phyloP scores from a whole-genome alignment of 2,797 vertebrate genomes.

The Nyctibius grandis region DNA sequence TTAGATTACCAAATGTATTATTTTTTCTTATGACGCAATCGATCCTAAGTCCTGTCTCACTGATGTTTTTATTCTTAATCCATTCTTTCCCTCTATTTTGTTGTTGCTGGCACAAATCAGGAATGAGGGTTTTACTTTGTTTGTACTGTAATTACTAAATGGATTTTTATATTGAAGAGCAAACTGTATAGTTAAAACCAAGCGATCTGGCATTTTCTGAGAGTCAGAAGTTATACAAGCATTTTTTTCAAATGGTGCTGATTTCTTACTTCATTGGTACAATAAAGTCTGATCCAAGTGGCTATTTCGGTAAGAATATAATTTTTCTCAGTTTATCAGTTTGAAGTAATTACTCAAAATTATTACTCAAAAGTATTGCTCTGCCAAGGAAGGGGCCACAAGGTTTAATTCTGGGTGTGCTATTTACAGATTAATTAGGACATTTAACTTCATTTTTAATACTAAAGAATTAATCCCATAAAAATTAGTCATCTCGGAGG shows the following conservation, averaged over 20 bases:
- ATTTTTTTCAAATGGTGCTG: neutral
- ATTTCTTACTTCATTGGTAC: neutral
- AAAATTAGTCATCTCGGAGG: conserved; percentile 89
- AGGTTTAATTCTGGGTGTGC: conserved; percentile 81
- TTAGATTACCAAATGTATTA: neutral
- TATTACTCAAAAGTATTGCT: conserved; percentile 50
- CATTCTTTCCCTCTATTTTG: neutral
- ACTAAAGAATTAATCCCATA: conserved; percentile 92
- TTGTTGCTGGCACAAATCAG: neutral
- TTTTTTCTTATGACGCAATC: neutral
- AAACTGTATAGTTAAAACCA: neutral
- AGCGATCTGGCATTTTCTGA: neutral
- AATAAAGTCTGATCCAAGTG: conserved; percentile 32
- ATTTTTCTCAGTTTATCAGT: conserved; percentile 75
- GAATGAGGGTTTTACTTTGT: neutral
- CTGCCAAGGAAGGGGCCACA: conserved; percentile 69
- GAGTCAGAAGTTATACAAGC: neutral
- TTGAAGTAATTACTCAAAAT: conserved; percentile 85
- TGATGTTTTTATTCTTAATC: neutral
- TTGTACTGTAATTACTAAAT: neutral
- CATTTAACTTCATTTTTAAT: conserved; percentile 93
- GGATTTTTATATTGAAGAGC: neutral
- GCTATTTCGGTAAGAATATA: conserved; percentile 61
- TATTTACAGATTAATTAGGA: conserved; percentile 95
- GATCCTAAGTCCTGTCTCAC: neutral